Evolutionary conservation across 2,113 vertebrate species (phyloP).

Genomic region (Sinosuthora webbiana): DNA sequence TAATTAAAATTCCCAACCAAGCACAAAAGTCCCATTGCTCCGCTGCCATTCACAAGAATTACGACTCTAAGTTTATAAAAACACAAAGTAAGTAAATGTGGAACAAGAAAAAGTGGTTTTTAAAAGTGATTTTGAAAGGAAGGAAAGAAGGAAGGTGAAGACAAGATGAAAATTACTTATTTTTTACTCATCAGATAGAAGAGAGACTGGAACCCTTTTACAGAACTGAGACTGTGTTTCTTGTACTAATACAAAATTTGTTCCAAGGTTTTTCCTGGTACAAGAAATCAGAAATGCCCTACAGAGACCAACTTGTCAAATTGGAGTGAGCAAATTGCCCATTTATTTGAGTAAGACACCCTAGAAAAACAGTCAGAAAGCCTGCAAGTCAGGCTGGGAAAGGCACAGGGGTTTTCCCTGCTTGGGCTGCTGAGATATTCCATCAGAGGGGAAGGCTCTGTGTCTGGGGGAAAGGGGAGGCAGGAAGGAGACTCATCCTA

Average conservation of each 20-base stretch:
- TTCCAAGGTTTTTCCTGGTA: slow-evolving; percentile 1
- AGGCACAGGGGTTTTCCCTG: not conserved
- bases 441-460: not conserved
- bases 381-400: not conserved
- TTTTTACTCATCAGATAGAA: not conserved
- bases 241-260: slow-evolving; percentile 23
- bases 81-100: not conserved
- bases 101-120: not conserved
- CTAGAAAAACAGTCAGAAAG: not conserved
- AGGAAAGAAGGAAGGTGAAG: not conserved
- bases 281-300: slow-evolving; percentile 24
- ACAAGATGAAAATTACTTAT: not conserved
- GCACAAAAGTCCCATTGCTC: not conserved
- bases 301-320: slow-evolving; percentile 32
- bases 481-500: not conserved
- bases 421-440: not conserved
- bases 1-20: not conserved
- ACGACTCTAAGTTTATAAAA: not conserved
- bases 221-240: not conserved
- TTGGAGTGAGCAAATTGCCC: not conserved
- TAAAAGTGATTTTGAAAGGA: not conserved
- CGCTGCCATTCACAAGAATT: not conserved
- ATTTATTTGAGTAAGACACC: not conserved
- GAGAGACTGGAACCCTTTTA: not conserved
- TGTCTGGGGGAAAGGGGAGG: not conserved